phyloP scores from a whole-genome alignment of 1,140 invertebrate species.

The Mesaphorura yosii region DNA sequence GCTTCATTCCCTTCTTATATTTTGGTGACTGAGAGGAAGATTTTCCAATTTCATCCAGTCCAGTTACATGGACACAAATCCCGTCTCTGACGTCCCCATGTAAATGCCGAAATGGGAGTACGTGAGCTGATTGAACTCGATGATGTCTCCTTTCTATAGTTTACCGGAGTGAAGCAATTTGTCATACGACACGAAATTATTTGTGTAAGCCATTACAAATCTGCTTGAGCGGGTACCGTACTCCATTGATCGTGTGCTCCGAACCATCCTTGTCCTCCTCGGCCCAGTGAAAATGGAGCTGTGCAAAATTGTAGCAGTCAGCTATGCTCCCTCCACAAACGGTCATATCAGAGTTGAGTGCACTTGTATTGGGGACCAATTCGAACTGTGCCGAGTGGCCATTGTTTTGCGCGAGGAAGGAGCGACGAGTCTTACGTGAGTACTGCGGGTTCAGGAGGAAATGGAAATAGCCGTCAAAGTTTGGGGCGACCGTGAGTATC shows the following conservation, averaged over 20 bases:
- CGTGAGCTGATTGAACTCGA: too few species aligned
- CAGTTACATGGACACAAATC: too few species aligned
- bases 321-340: slow-evolving; percentile 34
- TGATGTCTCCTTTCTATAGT: too few species aligned
- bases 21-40: too few species aligned
- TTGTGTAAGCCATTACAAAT: too few species aligned
- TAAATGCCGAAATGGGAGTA: too few species aligned
- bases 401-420: slow-evolving; percentile 9
- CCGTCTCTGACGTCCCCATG: too few species aligned
- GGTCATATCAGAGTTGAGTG: background rate
- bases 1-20: too few species aligned
- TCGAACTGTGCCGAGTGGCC: slow-evolving; percentile 11
- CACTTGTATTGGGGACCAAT: background rate
- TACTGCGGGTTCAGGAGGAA: background rate
- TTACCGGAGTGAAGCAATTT: too few species aligned
- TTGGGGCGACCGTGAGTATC: background rate
- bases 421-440: background rate
- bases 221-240: too few species aligned
- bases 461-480: background rate
- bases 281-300: slow-evolving; percentile 47
- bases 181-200: too few species aligned
- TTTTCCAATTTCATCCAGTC: too few species aligned
- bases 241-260: slow-evolving; percentile 43
- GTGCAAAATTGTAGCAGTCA: slow-evolving; percentile 36
- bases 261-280: slow-evolving; percentile 39